Conservation (phyloP, 2,888 invertebrate species). For the Amblyteles armatorius region DNA sequence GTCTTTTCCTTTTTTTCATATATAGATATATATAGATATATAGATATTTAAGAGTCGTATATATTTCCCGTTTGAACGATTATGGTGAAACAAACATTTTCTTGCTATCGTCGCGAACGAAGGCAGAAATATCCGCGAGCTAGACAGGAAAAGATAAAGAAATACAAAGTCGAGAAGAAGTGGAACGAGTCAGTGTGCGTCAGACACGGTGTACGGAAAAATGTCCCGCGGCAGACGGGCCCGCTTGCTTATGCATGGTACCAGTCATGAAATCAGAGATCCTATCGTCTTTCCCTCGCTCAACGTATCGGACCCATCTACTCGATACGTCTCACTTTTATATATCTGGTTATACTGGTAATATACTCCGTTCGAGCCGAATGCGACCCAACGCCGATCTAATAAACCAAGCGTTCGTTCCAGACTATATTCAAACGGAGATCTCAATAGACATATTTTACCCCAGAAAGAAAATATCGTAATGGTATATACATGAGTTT, state of each 20-base stretch:
- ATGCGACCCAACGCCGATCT: not conserved
- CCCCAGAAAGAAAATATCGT: not conserved
- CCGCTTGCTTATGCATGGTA: not conserved
- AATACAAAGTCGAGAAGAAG: constrained; percentile 3
- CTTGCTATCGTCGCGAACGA: not conserved
- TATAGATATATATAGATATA: not conserved
- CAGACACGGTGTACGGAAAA: constrained; percentile 10
- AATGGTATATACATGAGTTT: not conserved
- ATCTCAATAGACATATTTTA: not conserved
- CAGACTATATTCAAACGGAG: not conserved
- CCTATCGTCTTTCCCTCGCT: constrained; percentile 5
- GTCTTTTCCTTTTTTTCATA: constrained; percentile 21
- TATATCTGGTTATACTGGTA: not conserved
- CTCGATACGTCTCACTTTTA: not conserved
- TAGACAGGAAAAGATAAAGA: constrained; percentile 1
- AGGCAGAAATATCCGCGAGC: constrained; percentile 1
- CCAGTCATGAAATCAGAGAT: not conserved
- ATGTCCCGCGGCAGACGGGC: constrained; percentile 8
- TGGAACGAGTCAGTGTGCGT: constrained; percentile 22
- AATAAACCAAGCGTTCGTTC: not conserved
- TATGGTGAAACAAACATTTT: constrained; percentile 25
- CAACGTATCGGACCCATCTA: not conserved
- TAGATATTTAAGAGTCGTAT: not conserved
- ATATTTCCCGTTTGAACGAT: constrained; percentile 16
- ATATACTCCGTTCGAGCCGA: not conserved